phyloP scores from a whole-genome alignment of 2,888 invertebrate species.

The Cheilosia pagana region DNA sequence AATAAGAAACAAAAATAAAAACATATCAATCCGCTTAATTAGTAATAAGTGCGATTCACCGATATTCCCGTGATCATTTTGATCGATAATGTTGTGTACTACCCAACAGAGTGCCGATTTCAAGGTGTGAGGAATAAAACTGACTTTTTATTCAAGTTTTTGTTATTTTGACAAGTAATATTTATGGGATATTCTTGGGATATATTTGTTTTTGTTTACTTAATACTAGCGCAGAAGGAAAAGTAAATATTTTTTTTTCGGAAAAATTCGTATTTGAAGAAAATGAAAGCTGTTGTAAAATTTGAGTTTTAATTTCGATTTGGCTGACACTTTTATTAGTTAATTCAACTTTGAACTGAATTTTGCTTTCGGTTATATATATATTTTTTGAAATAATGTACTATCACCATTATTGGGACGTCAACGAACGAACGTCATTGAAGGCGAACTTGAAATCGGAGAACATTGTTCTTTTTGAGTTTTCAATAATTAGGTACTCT shows the following conservation, averaged over 20 bases:
- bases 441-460: constrained; percentile 44
- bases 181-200: constrained; percentile 17
- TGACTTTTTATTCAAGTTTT: constrained; percentile 16
- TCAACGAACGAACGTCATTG: no score
- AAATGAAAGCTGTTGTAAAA: constrained; percentile 6
- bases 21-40: constrained; percentile 36
- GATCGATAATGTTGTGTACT: not conserved
- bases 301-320: constrained; percentile 12
- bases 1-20: constrained; percentile 22
- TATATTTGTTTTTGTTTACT: constrained; percentile 28
- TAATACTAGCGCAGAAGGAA: not conserved
- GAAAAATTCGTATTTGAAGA: not conserved
- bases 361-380: not conserved
- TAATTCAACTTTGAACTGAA: constrained; percentile 31
- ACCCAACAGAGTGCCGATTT: not conserved
- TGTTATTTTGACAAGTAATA: constrained; percentile 20
- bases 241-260: not conserved
- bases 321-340: constrained; percentile 25
- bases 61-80: not conserved
- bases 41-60: not conserved
- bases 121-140: constrained; percentile 13
- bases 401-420: not conserved
- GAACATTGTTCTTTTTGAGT: constrained; percentile 3
- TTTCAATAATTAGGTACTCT: not conserved
- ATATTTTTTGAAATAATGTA: not conserved